A percentile compares a stretch with the other conserved stretches of the same genome.
phyloP scores from a whole-genome alignment of 2,797 vertebrate species.

The Amphiprion clarkii region DNA sequence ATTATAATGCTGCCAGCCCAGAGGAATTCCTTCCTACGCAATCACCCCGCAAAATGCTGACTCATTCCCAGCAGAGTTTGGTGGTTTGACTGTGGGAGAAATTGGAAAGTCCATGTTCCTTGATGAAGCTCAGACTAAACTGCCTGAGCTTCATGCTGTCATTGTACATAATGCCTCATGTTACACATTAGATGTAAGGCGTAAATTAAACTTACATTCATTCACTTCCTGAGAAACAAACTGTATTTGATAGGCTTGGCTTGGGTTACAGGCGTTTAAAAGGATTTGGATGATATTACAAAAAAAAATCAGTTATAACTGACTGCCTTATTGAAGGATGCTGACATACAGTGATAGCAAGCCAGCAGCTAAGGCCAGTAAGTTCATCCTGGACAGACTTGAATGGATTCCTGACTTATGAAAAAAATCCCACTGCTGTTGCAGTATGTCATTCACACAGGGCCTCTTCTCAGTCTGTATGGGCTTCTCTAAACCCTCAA shows the following conservation, averaged over 20 bases:
- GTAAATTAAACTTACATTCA: neutral
- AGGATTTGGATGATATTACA: slow-evolving; percentile 30
- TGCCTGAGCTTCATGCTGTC: slow-evolving; percentile 29
- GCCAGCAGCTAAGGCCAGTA: slow-evolving; percentile 55
- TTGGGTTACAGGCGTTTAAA: slow-evolving; percentile 31
- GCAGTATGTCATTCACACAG: slow-evolving; percentile 30
- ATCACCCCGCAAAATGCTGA: slow-evolving; percentile 81
- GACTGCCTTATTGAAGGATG: slow-evolving; percentile 28
- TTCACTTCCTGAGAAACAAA: slow-evolving; percentile 25
- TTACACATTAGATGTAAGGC: slow-evolving; percentile 35
- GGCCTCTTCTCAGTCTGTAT: neutral
- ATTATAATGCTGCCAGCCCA: slow-evolving; percentile 72
- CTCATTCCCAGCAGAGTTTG: slow-evolving; percentile 67
- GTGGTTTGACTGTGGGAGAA: slow-evolving; percentile 66
- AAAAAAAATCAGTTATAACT: slow-evolving; percentile 48
- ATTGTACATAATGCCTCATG: slow-evolving; percentile 22
- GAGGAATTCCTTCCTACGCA: slow-evolving; percentile 82
- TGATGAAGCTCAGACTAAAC: slow-evolving; percentile 41
- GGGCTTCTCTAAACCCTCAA: slow-evolving; percentile 15
- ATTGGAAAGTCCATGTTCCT: slow-evolving; percentile 50
- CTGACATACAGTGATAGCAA: slow-evolving; percentile 31
- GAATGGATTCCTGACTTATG: slow-evolving; percentile 47
- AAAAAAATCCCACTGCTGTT: slow-evolving; percentile 41
- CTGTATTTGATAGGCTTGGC: slow-evolving; percentile 20
- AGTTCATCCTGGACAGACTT: slow-evolving; percentile 65